Conservation (phyloP, 2,113 vertebrate genomes). For the Pedetes capensis region DNA sequence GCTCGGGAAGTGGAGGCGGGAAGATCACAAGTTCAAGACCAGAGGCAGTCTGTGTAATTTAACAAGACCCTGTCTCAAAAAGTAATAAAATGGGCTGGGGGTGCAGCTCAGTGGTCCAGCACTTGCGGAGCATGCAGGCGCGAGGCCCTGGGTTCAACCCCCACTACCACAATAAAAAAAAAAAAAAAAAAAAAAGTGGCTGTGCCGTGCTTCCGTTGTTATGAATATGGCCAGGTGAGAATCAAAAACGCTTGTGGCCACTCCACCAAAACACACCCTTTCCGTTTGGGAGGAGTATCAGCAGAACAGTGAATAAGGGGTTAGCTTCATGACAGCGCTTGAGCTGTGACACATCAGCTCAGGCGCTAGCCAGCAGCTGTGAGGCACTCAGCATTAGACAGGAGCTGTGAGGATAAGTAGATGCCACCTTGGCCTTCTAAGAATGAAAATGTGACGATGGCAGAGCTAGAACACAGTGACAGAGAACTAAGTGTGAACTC, state of each 20-base stretch:
- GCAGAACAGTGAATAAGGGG: not conserved
- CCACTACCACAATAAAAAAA: too few relatives aligned
- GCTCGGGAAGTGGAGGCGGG: too few relatives aligned
- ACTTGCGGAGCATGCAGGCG: too few relatives aligned
- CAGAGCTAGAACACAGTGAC: rapidly evolving
- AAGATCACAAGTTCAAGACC: too few relatives aligned
- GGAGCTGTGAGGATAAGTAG: rapidly evolving
- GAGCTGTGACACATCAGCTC: not conserved
- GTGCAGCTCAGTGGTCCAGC: too few relatives aligned
- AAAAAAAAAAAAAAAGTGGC: too few relatives aligned
- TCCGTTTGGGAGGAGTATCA: not conserved
- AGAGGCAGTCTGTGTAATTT: too few relatives aligned
- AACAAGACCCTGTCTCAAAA: too few relatives aligned
- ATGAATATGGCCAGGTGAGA: not conserved
- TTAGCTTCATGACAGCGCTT: too few relatives aligned
- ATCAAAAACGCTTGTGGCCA: not conserved
- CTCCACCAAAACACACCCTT: not conserved
- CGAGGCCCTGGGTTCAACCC: too few relatives aligned
- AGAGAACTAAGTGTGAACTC: not conserved
- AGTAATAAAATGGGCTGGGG: too few relatives aligned
- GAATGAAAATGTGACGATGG: not conserved
- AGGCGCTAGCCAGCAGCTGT: not conserved
- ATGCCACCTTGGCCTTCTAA: not conserved
- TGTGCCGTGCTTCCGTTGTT: not conserved
- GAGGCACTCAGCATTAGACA: rapidly evolving